A percentile compares a stretch with the other conserved stretches of the same genome.
Evolutionary conservation across 2,113 vertebrate genomes (phyloP).

Genomic region (Myanophis thanlyinensis): DNA sequence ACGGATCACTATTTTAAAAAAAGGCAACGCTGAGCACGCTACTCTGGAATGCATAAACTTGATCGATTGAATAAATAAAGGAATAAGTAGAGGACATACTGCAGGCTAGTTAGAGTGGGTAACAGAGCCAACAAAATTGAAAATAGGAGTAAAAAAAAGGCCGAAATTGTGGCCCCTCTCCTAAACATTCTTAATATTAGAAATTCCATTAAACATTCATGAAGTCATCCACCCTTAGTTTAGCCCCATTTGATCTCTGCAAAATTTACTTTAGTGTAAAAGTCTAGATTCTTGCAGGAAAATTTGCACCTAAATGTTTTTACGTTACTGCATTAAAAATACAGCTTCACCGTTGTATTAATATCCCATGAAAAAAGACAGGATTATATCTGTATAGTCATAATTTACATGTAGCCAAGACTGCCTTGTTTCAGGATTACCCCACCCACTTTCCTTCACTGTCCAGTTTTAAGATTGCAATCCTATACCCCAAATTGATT

Average conservation of each 20-base stretch:
- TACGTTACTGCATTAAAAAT: background rate
- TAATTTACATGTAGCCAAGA: background rate
- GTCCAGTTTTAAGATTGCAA: background rate
- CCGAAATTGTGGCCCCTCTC: background rate
- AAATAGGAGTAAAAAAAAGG: background rate
- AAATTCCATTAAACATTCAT: background rate
- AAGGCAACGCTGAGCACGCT: slow-evolving; percentile 38
- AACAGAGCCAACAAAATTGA: background rate
- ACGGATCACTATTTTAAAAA: slow-evolving; percentile 37
- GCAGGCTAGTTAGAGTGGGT: background rate
- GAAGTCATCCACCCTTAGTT: background rate
- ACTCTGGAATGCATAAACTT: background rate
- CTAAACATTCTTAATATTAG: background rate
- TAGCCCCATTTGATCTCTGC: background rate
- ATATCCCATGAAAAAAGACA: background rate
- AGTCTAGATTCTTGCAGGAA: background rate
- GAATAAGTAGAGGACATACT: background rate
- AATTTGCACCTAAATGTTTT: background rate
- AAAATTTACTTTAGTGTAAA: background rate
- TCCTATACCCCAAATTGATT: background rate
- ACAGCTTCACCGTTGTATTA: background rate
- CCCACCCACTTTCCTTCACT: background rate
- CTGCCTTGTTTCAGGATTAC: background rate
- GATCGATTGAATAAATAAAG: background rate
- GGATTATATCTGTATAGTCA: background rate